Evolutionary conservation across 1,140 invertebrate genomes (phyloP).

Genomic region (Megalopta genalis): DNA sequence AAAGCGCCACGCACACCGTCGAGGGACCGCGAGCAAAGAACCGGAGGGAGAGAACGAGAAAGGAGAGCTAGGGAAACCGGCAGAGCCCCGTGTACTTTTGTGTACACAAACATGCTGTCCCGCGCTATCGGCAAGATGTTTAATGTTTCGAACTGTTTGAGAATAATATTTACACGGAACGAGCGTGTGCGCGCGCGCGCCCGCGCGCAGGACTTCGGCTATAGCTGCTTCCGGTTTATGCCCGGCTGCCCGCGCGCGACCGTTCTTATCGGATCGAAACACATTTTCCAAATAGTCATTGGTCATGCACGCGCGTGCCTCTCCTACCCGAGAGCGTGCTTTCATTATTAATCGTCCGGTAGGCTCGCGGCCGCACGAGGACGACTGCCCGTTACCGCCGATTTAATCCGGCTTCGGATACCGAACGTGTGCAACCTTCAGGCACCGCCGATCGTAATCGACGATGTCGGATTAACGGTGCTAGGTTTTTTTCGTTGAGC

Average conservation of each 20-base stretch:
- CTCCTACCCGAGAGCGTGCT: background rate
- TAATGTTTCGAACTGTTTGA: constrained; percentile 70
- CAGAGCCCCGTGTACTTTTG: constrained; percentile 13
- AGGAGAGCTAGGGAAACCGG: background rate
- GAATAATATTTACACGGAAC: constrained; percentile 71
- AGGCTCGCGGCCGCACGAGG: background rate
- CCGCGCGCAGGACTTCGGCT: constrained; percentile 50
- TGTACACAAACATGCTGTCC: constrained; percentile 61
- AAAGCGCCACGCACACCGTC: constrained; percentile 4
- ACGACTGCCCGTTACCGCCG: background rate
- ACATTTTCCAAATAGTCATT: constrained; percentile 55
- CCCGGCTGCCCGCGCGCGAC: constrained; percentile 9
- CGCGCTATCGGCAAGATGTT: constrained; percentile 69
- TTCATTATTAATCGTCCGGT: constrained; percentile 5
- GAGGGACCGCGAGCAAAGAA: constrained; percentile 9
- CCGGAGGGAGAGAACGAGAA: too few relatives aligned
- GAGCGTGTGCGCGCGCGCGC: constrained; percentile 14
- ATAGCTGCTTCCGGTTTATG: constrained; percentile 54
- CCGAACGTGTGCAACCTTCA: background rate
- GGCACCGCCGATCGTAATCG: background rate
- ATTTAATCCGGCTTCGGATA: constrained; percentile 1
- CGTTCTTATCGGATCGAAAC: constrained; percentile 45
- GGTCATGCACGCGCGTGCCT: constrained; percentile 34
- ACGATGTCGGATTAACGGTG: constrained; percentile 6
- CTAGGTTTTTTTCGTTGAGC: background rate